Conservation (phyloP, 2,888 invertebrate species). For the Deladenus siricidicola region DNA sequence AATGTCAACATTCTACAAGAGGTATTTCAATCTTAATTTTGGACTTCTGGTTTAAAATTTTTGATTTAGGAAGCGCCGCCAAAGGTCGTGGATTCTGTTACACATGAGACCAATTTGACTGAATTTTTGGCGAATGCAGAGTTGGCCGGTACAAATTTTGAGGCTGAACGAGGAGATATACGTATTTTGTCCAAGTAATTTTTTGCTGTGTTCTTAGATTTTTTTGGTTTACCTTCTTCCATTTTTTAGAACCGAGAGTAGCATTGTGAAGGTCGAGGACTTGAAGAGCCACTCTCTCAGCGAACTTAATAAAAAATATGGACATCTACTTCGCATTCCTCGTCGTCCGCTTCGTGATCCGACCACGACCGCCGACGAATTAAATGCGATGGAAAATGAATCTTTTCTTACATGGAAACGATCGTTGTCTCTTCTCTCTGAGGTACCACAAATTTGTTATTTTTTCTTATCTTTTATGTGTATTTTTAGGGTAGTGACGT, state of each 20-base stretch:
- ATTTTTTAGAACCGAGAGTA: slow-evolving; percentile 31
- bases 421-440: slow-evolving; percentile 63
- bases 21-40: not conserved
- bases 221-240: not conserved
- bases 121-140: slow-evolving; percentile 91
- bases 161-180: slow-evolving; percentile 55
- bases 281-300: slow-evolving; percentile 33
- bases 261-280: slow-evolving; percentile 36
- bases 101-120: slow-evolving; percentile 61
- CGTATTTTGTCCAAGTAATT: slow-evolving; percentile 43
- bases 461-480: slow-evolving; percentile 44
- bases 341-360: slow-evolving; percentile 76
- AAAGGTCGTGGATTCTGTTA: slow-evolving; percentile 45
- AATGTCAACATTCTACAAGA: slow-evolving; percentile 7
- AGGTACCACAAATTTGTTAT: slow-evolving; percentile 28
- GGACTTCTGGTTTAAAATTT: too few relatives aligned
- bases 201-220: not conserved
- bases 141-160: slow-evolving; percentile 85
- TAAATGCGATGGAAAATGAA: slow-evolving; percentile 71
- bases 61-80: slow-evolving; percentile 19
- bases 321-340: slow-evolving; percentile 69
- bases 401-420: slow-evolving; percentile 84
- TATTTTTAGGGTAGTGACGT: slow-evolving; percentile 55
- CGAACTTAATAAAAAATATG: slow-evolving; percentile 55
- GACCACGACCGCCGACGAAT: slow-evolving; percentile 70